A percentile compares a stretch with the other conserved stretches of the same genome.
phyloP scores from a whole-genome alignment of 2,797 vertebrate species.

The Pseudomugil tenellus region DNA sequence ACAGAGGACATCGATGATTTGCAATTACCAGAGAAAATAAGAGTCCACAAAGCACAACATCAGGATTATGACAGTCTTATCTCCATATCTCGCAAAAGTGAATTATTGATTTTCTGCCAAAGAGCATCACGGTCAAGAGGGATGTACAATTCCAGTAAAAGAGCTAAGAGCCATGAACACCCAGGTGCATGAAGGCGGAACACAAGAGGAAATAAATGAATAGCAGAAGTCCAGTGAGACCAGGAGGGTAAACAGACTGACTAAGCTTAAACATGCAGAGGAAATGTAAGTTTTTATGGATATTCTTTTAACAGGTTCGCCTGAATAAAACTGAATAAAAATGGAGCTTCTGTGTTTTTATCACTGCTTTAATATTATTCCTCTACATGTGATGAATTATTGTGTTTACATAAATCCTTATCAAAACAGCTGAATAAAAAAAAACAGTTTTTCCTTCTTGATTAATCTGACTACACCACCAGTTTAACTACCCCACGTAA shows the following conservation, averaged over 20 bases:
- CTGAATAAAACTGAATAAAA: background rate
- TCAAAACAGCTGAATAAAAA: background rate
- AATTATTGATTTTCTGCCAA: conserved; percentile 96
- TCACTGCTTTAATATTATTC: background rate
- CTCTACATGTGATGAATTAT: background rate
- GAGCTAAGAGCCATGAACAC: conserved; percentile 50
- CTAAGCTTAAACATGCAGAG: conserved; percentile 22
- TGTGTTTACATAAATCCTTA: background rate
- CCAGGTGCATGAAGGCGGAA: conserved; percentile 53
- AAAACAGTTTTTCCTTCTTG: background rate
- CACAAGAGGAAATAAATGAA: conserved; percentile 36
- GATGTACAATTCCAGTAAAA: conserved; percentile 66
- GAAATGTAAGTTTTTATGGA: background rate
- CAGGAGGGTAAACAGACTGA: conserved; percentile 1
- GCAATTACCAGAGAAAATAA: conserved; percentile 82
- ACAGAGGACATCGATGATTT: conserved; percentile 81
- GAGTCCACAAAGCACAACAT: conserved; percentile 80
- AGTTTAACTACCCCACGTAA: background rate
- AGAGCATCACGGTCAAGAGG: conserved; percentile 86
- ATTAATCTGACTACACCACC: background rate
- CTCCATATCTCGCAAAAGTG: conserved; percentile 87
- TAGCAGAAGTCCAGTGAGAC: conserved; percentile 39
- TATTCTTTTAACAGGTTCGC: background rate
- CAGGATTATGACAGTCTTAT: conserved; percentile 88
- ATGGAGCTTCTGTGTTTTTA: background rate